Percentiles rank a stretch among this genome's conserved stretches.
Evolutionary conservation across 2,888 invertebrate genomes (phyloP).

Genomic region (Macrosiphum euphorbiae): DNA sequence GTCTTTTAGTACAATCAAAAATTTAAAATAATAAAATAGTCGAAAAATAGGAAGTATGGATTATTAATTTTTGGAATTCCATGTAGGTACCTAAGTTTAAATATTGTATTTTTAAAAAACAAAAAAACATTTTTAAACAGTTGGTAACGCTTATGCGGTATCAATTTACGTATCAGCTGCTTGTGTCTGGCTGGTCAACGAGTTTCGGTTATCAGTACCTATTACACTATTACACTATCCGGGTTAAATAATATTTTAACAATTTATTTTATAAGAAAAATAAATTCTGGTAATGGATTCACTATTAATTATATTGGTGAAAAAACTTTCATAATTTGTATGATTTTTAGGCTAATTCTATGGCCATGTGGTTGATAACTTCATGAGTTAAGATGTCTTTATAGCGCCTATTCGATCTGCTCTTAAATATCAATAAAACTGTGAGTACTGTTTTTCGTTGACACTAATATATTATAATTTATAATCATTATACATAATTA

Average conservation of each 20-base stretch:
- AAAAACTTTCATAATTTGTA: not conserved
- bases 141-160: constrained; percentile 32
- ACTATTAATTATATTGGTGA: not conserved
- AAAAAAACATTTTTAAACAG: not conserved
- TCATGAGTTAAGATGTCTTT: not conserved
- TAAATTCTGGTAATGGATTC: not conserved
- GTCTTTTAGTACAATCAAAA: not conserved
- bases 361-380: not conserved
- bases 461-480: not conserved
- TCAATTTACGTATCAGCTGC: constrained; percentile 26
- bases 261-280: constrained; percentile 10
- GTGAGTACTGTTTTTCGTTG: not conserved
- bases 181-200: constrained; percentile 17
- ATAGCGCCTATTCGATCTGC: not conserved
- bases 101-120: not conserved
- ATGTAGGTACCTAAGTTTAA: not conserved
- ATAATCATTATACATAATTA: not conserved
- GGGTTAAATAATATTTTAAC: not conserved
- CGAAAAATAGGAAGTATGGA: not conserved
- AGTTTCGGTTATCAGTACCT: constrained; percentile 37
- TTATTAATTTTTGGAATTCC: not conserved
- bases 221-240: not conserved
- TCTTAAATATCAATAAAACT: not conserved
- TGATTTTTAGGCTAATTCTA: not conserved
- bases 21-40: not conserved